Evolutionary conservation across 2,113 vertebrate species (phyloP), one percentile per base, ranked within the genome.

Genomic region (Atherinomorus stipes): DNA sequence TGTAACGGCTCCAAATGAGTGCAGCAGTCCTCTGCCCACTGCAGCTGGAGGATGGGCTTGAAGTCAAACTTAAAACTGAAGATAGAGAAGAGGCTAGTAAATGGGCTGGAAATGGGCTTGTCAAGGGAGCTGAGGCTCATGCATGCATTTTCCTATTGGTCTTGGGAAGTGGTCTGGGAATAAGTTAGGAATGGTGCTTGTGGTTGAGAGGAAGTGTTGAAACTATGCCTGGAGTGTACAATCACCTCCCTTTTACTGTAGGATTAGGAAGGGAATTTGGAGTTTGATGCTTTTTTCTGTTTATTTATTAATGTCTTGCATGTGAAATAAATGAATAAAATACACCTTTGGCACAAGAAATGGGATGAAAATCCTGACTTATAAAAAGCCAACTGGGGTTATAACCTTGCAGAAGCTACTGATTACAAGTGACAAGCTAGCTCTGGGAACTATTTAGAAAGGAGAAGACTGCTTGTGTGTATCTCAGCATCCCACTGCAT

Each of bases 31-130:
- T 71, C 28, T 45, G 40, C 47, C 59, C 57, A 47, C 70, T 64
- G 58, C 76, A 71, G 77, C 60, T 68, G 47, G 71, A 79, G 72
- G 85, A 76, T 34, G 25, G 50, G 52, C 61, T 82, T 87, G 65
- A 65, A 84, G 75, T 84, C 80, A 81, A 64, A 80, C 45, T 61
- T 42, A 74, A n/a, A 84, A 81, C 69, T 77, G 23, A 58, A 83
- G 77, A 78, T 51, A 49, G 19, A 70, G 64, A 52, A 23, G 60
- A 64, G 63, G 53, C 63, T 65, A 21, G 26, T 49, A 83, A 80
- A 80, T 9, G 10, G 45, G 22, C 19, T 28, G 59, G 49, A 68
- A 31, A 56, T 22, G 4, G 66, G 38, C 25, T 50, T 60, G 61
- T 26, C 70, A 80, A 74, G 73, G 49, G n/a, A 31, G 37, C 51